Base-by-base conservation (phyloP, 2,113 vertebrate genomes). In the Colinus virginianus region DNA sequence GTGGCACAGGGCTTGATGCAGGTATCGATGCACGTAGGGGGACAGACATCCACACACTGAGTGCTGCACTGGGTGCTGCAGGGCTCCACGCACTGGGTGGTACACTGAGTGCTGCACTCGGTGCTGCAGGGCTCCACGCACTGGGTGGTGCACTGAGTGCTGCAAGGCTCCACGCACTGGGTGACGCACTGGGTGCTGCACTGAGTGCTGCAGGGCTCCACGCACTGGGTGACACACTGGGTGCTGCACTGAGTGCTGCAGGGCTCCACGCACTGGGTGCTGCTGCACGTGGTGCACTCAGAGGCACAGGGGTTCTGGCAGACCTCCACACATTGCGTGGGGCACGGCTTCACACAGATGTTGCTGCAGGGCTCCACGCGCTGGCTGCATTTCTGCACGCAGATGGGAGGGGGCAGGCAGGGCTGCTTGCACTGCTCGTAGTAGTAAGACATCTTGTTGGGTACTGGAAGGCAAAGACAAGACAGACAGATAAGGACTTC, bases 381-480 rank as follows among this genome's bases (percentile, higher is more conserved):
- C 49, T 64, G 72, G 61, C 2, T 1, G 28, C 67, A n/a, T 3
- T 93, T 84, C 90, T 94, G 66, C 38, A 72, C 7, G 2, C 95
- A 95, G 23, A 78, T 43, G 32, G 93, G 38, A 13, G 96, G 95
- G 0, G 80, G 90, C 49, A 93, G 23, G 82, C 95, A 96, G 71
- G 96, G 96, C 90, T 97, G 96, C 12, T 97, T 96, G 96, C 96
- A n/a, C 88, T 97, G 96, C 90, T 95, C 78, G 7, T 84, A 88
- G 90, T 16, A 96, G 90, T 16, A 96, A 25, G 93, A 93, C 96
- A 97, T 96, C 11, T 3, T 56, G 13, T 7, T 2, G 20, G 30
- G 36, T 58, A 46, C 84, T 82, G 11, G 28, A 53, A 56, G 43
- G 17, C 8, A n/a, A 70, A 72, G 18, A 12, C 6, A n/a, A 82